A percentile compares a stretch with the other conserved stretches of the same genome.
phyloP scores from a whole-genome alignment of 1,140 invertebrate genomes.

The Formica exsecta region DNA sequence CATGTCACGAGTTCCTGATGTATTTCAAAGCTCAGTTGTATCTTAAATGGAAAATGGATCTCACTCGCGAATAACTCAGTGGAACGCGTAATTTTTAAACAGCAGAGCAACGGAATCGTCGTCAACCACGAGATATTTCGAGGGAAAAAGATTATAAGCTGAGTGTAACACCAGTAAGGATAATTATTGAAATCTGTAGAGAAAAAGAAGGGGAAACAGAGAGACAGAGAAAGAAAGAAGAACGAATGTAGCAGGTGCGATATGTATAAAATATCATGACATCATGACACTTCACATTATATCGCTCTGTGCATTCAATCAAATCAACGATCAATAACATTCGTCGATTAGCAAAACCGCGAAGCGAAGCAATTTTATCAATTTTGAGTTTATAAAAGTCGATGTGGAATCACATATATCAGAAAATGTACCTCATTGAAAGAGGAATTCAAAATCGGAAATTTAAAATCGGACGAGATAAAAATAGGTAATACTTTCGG shows the following conservation, averaged over 20 bases:
- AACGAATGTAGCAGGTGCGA: not conserved
- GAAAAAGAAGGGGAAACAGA: not conserved
- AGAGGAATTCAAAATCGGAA: not conserved
- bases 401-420: not conserved
- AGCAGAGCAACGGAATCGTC: conserved; percentile 2
- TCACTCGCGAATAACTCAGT: conserved; percentile 34
- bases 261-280: not conserved
- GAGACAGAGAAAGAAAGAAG: not conserved
- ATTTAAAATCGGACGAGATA: not conserved
- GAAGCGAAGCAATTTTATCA: not conserved
- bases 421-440: not conserved
- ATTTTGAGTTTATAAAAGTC: not conserved
- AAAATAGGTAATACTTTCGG: not conserved
- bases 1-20: conserved; percentile 1
- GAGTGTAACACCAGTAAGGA: not conserved
- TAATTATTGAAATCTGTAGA: conserved; percentile 31
- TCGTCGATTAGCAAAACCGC: not conserved
- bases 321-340: not conserved
- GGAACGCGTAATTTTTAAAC: conserved; percentile 52
- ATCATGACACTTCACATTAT: not conserved
- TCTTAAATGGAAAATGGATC: conserved; percentile 34
- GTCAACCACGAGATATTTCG: conserved; percentile 25
- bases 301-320: not conserved
- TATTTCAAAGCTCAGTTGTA: conserved; percentile 24
- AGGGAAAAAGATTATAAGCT: conserved; percentile 26